Evolutionary conservation across 1,140 invertebrate species (phyloP).

Genomic region (Bemisia tabaci): DNA sequence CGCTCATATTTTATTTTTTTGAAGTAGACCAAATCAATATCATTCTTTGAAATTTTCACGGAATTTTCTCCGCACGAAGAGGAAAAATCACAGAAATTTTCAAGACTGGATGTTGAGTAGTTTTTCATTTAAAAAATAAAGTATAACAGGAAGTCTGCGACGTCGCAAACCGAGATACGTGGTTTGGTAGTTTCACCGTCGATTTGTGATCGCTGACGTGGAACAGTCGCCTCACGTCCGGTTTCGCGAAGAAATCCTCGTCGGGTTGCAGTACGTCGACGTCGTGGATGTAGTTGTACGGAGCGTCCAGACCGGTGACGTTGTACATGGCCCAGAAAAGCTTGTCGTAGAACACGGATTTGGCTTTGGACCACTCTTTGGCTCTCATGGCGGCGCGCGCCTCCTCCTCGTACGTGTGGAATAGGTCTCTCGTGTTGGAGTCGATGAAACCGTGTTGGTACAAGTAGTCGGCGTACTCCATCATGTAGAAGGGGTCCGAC

Average conservation of each 20-base stretch:
- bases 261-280: not conserved
- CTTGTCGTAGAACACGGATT: not conserved
- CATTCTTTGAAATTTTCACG: not conserved
- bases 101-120: too few species aligned
- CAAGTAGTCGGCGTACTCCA: not conserved
- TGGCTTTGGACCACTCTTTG: not conserved
- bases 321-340: not conserved
- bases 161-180: too few species aligned
- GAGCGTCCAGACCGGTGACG: not conserved
- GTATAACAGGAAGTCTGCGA: too few species aligned
- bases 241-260: not conserved
- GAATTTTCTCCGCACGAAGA: too few species aligned
- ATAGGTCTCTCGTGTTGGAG: not conserved
- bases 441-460: constrained; percentile 15
- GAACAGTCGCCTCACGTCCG: not conserved
- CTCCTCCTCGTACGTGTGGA: not conserved
- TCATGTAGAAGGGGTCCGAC: not conserved
- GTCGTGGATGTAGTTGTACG: not conserved
- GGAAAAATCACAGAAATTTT: too few species aligned
- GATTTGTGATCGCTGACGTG: constrained; percentile 5
- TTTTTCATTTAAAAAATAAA: too few species aligned
- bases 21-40: too few species aligned
- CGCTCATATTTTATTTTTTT: too few species aligned
- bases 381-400: not conserved
- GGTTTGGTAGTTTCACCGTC: too few species aligned